phyloP scores from a whole-genome alignment of 2,797 vertebrate species.

The Alectoris magna region DNA sequence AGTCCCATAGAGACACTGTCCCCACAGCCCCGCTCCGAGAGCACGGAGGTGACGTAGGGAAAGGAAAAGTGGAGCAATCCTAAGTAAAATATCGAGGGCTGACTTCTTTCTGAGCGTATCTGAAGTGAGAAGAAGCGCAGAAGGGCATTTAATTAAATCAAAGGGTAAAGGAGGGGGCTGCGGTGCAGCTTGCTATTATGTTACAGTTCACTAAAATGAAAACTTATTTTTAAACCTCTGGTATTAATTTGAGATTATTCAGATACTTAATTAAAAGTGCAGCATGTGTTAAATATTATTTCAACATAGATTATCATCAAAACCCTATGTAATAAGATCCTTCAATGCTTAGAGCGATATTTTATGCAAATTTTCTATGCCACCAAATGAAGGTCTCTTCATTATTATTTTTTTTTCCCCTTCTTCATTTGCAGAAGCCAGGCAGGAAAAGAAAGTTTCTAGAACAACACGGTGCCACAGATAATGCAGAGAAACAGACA shows the following conservation, averaged over 20 bases:
- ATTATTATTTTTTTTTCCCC: rapidly evolving
- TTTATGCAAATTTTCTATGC: constrained; percentile 89
- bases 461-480: constrained; percentile 58
- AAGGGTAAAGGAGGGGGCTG: constrained; percentile 75
- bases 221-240: constrained; percentile 87
- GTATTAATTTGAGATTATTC: constrained; percentile 87
- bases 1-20: constrained; percentile 1
- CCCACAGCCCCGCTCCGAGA: not conserved
- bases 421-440: constrained; percentile 71
- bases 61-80: constrained; percentile 46
- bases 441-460: constrained; percentile 70
- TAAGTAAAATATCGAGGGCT: constrained; percentile 55
- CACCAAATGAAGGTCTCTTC: constrained; percentile 75
- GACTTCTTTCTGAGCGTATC: constrained; percentile 72
- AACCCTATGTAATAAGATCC: constrained; percentile 95
- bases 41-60: not conserved
- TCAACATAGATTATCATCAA: constrained; percentile 96
- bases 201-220: constrained; percentile 85
- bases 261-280: constrained; percentile 98
- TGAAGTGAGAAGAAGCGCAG: constrained; percentile 82
- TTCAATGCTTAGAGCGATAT: constrained; percentile 90
- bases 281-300: constrained; percentile 99
- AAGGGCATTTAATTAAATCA: constrained; percentile 86
- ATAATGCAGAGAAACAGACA: constrained; percentile 70
- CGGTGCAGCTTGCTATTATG: constrained; percentile 81